A percentile compares a stretch with the other conserved stretches of the same genome.
Conservation (phyloP, 2,113 vertebrate genomes). For the Cyphomyrus plagiostoma region DNA sequence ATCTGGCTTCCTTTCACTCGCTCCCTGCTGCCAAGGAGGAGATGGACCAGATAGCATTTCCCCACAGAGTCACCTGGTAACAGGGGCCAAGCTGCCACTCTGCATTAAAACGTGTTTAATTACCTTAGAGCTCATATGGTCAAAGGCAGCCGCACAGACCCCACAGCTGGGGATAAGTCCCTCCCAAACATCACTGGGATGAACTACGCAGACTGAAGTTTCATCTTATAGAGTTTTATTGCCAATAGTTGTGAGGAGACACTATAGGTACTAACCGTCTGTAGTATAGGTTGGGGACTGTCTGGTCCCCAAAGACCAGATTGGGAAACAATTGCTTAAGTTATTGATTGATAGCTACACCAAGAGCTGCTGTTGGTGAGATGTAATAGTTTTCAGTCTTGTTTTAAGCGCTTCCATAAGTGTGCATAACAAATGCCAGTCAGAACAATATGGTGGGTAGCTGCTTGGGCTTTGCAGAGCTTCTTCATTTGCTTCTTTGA, state of each 20-base stretch:
- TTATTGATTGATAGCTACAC: constrained; percentile 9
- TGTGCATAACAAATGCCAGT: background rate
- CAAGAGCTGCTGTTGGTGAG: background rate
- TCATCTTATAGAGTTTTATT: background rate
- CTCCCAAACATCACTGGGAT: background rate
- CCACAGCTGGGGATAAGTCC: background rate
- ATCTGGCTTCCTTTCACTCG: background rate
- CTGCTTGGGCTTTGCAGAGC: background rate
- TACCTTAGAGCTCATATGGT: constrained; percentile 9
- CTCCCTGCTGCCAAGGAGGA: constrained; percentile 27
- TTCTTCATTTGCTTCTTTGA: background rate
- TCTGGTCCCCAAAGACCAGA: background rate
- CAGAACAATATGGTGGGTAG: background rate
- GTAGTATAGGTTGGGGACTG: background rate
- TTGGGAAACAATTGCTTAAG: background rate
- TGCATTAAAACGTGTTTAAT: constrained; percentile 3
- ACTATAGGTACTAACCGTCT: background rate
- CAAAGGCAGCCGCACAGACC: background rate
- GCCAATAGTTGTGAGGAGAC: background rate
- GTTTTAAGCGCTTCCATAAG: background rate
- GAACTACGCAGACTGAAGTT: background rate
- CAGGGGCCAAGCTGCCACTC: constrained; percentile 15
- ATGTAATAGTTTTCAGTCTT: background rate
- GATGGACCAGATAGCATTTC: constrained; percentile 41
- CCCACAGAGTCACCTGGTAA: constrained; percentile 22